Evolutionary conservation across 1,140 invertebrate species (phyloP).

Genomic region (Tetramorium parvispinum): DNA sequence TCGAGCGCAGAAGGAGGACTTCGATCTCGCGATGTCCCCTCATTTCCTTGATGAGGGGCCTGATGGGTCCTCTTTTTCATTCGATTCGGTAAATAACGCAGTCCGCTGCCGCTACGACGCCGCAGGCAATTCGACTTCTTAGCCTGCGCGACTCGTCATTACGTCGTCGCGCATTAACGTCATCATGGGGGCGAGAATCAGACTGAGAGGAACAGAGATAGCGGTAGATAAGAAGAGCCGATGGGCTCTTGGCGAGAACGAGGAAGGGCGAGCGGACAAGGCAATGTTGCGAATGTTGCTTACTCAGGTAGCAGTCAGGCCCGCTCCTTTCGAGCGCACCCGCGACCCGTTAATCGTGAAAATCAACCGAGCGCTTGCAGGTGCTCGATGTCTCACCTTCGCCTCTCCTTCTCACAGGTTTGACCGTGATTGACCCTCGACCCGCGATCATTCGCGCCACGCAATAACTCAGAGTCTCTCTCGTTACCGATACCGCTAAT

Average conservation of each 20-base stretch:
- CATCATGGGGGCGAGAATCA: conserved; percentile 27
- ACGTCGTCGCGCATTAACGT: conserved; percentile 58
- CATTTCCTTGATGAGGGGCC: conserved; percentile 58
- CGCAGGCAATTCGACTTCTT: conserved; percentile 49
- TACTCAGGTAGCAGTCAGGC: conserved; percentile 53
- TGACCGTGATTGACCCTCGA: conserved; percentile 36
- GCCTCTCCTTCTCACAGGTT: conserved; percentile 17
- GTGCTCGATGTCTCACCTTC: conserved; percentile 51
- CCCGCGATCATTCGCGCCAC: conserved; percentile 44
- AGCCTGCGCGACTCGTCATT: conserved; percentile 65
- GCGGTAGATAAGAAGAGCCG: conserved; percentile 13
- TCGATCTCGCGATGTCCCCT: conserved; percentile 50
- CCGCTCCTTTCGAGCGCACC: not conserved
- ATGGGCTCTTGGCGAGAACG: conserved; percentile 7
- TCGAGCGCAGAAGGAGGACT: not conserved
- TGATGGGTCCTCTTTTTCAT: conserved; percentile 70
- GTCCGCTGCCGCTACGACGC: not conserved
- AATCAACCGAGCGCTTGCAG: conserved; percentile 61
- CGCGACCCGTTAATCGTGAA: conserved; percentile 68
- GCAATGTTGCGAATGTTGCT: conserved; percentile 20
- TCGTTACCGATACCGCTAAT: conserved; percentile 43
- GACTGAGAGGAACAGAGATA: not conserved
- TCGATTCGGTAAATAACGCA: conserved; percentile 70
- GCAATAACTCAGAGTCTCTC: conserved; percentile 46
- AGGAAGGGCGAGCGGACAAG: not conserved